Evolutionary conservation across 2,113 vertebrate species (phyloP).

Genomic region (Petrocephalus zakoni): DNA sequence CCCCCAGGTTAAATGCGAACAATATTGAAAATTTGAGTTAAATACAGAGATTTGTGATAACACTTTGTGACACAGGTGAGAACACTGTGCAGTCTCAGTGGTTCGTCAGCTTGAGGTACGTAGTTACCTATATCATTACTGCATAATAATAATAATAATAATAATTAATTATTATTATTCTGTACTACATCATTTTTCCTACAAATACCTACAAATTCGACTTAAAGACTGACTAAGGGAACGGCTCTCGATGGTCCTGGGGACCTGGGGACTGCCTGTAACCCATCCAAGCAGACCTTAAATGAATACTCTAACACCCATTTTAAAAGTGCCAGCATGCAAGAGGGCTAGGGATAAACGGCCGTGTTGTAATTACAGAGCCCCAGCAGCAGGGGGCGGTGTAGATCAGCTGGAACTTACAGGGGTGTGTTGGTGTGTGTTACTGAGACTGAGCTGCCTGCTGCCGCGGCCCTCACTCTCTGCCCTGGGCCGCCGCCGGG

Average conservation of each 20-base stretch:
- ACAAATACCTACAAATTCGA: not conserved
- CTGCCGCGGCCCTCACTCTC: conserved; percentile 68
- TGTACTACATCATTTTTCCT: not conserved
- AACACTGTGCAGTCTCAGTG: not conserved
- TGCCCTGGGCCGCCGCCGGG: conserved; percentile 73
- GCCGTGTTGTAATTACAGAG: not conserved
- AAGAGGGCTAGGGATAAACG: not conserved
- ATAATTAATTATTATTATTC: not conserved
- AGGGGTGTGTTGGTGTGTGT: conserved; percentile 50
- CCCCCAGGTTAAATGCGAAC: not conserved
- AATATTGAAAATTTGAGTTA: not conserved
- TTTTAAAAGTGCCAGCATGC: not conserved
- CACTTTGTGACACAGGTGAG: not conserved
- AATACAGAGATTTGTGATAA: not conserved
- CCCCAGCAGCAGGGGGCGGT: not conserved
- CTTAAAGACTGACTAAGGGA: not conserved
- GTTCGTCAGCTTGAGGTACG: no score
- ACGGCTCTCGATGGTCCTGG: not conserved
- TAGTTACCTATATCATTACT: no score
- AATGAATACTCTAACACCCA: not conserved
- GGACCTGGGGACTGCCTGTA: not conserved
- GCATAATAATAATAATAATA: no score
- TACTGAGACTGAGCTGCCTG: conserved; percentile 63
- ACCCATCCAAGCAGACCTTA: not conserved
- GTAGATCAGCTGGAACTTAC: conserved; percentile 47